These are phyloP conservation scores for Papilio machaon DNA, from an alignment of 1,140 invertebrate genomes.

Conservation along the genomic window DNA sequence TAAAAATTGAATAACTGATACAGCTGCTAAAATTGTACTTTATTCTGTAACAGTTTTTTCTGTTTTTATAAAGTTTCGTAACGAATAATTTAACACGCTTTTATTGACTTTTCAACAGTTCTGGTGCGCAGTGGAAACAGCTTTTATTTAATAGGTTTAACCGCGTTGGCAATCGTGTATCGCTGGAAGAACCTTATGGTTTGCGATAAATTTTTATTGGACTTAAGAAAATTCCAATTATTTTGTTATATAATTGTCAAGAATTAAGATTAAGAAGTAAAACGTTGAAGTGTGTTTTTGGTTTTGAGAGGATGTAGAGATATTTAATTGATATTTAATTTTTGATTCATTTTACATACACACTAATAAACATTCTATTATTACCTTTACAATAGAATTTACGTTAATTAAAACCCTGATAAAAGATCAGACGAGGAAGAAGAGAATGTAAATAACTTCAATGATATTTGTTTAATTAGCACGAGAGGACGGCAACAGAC, in stretches of 20 bases:
- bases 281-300: too few relatives aligned
- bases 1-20: background rate
- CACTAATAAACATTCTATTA: too few relatives aligned
- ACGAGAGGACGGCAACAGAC: background rate
- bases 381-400: background rate
- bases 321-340: too few relatives aligned
- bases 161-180: background rate
- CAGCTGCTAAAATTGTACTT: background rate
- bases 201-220: background rate
- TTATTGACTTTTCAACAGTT: background rate
- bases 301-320: too few relatives aligned
- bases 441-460: background rate
- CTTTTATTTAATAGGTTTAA: background rate
- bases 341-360: too few relatives aligned
- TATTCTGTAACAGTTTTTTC: background rate
- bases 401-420: background rate
- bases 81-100: background rate
- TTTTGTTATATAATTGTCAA: background rate
- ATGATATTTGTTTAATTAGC: constrained; percentile 10
- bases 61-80: background rate
- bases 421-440: background rate
- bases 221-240: background rate
- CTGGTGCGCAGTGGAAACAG: background rate
- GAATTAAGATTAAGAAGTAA: background rate
- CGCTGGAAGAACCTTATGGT: background rate